Conservation (phyloP, 2,888 invertebrate species). For the Hydriomena furcata region DNA sequence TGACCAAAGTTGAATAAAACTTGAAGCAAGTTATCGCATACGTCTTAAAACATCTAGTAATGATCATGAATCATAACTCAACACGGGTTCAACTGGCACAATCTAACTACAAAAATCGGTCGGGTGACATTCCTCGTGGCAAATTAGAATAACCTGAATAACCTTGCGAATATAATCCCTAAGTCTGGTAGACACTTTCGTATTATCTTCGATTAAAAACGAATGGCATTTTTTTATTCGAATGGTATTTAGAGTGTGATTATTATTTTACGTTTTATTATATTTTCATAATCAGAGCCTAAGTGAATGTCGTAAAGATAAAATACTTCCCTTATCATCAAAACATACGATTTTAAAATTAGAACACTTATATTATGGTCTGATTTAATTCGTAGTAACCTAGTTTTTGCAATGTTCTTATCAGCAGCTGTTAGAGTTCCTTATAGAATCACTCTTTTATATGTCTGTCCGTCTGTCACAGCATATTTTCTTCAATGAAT, state of each 20-base stretch:
- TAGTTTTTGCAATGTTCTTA: constrained; percentile 15
- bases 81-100: not conserved
- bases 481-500: too few species aligned
- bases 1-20: constrained; percentile 12
- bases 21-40: not conserved
- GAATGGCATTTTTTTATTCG: not conserved
- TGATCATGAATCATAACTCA: too few species aligned
- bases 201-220: too few species aligned
- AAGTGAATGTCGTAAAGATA: constrained; percentile 5
- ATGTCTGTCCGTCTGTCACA: too few species aligned
- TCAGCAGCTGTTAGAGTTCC: constrained; percentile 5
- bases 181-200: too few species aligned
- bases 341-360: constrained; percentile 5
- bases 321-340: not conserved
- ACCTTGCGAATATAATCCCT: too few species aligned
- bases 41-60: not conserved
- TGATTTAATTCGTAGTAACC: constrained; percentile 1
- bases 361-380: not conserved
- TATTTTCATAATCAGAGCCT: constrained; percentile 2
- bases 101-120: too few species aligned
- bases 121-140: too few species aligned
- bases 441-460: too few species aligned
- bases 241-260: not conserved
- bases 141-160: too few species aligned
- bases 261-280: not conserved